These are phyloP conservation scores for Cosmorhoe ocellata DNA, from an alignment of 2,888 invertebrate genomes.

Conservation along the genomic window DNA sequence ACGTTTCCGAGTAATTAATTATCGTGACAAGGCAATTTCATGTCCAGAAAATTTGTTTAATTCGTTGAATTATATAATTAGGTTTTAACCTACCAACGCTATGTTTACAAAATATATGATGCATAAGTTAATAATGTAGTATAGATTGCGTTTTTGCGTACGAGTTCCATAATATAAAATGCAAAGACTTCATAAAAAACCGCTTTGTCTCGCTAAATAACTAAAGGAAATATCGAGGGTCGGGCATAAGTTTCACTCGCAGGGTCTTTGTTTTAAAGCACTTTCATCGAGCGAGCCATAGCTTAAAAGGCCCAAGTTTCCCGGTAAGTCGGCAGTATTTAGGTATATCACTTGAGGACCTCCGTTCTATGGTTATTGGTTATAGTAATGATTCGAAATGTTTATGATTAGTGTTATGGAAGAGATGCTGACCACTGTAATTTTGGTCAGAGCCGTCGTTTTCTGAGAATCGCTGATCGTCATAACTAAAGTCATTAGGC, in stretches of 20 bases:
- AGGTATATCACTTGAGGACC: constrained; percentile 35
- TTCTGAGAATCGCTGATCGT: too few species aligned
- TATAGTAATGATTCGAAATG: constrained; percentile 31
- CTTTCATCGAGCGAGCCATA: constrained; percentile 45
- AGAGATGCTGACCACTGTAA: constrained; percentile 13
- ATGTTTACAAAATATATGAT: too few species aligned
- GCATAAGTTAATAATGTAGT: too few species aligned
- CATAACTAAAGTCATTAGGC: too few species aligned
- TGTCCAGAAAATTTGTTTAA: constrained; percentile 19
- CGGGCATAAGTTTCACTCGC: constrained; percentile 51
- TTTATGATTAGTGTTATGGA: constrained; percentile 31
- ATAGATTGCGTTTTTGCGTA: background rate
- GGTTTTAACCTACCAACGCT: too few species aligned
- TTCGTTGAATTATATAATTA: too few species aligned
- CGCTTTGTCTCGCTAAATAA: constrained; percentile 24
- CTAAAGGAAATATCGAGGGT: constrained; percentile 45
- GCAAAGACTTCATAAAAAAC: constrained; percentile 10
- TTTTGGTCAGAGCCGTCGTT: background rate
- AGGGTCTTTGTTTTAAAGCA: constrained; percentile 51
- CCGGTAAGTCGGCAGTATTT: constrained; percentile 48
- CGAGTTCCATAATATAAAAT: constrained; percentile 4
- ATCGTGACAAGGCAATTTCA: constrained; percentile 26
- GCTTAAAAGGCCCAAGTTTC: constrained; percentile 49
- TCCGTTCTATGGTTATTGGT: constrained; percentile 31
- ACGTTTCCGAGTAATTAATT: constrained; percentile 33